Evolutionary conservation across 1,140 invertebrate species (phyloP), one percentile per base, ranked within the genome.

Genomic region (Ceratina japonica): DNA sequence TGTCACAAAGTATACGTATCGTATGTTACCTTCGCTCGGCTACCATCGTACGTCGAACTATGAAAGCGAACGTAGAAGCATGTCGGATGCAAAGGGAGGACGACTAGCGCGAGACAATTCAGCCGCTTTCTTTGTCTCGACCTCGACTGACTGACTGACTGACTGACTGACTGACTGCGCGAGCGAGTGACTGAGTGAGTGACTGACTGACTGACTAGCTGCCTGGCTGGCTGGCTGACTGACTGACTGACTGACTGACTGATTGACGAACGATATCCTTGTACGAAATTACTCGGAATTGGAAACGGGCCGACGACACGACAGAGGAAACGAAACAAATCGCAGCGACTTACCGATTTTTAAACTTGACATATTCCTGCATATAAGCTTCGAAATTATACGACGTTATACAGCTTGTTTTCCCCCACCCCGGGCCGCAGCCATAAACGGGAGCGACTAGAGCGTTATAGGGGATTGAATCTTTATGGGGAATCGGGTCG

Each of bases 341-440:
- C n/a, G 58, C 16, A 61, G 4, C 20, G 20, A 82, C 93, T 94
- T 93, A 94, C 94, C 94, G 89, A 94, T 93, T 93, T 94, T 94
- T 92, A 94, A 92, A 92, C 94, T 94, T 91, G 94, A 94, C 94
- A 94, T 94, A 93, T 93, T 94, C 91, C 91, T 89, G 89, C 89
- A 92, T 91, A 90, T 88, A 90, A 83, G 82, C 89, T 80, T 87
- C 83, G 71, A 86, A 88, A 81, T 88, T 89, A 82, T 78, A 86
- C 75, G 83, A 85, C 68, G 76, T 86, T 86, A 86, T 66, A 86
- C 86, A 88, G 88, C 89, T 90, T 88, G 88, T 90, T 89, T 90
- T 88, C 89, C 88, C 91, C 90, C 89, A 90, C 89, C 86, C 84
- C 79, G 83, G 82, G 84, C 81, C 86, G 87, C 89, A 92, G 90